Base-by-base conservation (phyloP, 2,113 vertebrate species). In the Stegostoma tigrinum region DNA sequence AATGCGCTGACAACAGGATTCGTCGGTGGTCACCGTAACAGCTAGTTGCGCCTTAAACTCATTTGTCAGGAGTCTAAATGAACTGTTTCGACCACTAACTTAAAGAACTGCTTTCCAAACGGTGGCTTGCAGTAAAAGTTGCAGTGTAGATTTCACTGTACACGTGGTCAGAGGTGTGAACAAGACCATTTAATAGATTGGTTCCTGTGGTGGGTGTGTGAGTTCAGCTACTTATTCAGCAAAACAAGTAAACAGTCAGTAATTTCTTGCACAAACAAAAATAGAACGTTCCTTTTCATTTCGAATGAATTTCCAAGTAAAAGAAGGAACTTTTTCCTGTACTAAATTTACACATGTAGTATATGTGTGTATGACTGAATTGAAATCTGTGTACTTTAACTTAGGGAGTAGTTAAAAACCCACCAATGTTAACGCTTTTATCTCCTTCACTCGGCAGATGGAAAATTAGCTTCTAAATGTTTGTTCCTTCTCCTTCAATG, bases 151-250 rank as follows among this genome's bases (percentile, higher is more conserved):
- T 95, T 70, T 95, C 68, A 95, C 42, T 52, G 67, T 48, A 30
- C 66, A 72, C 94, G 67, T 72, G 42, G 68, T 34, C 94, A 24
- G 38, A 95, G 94, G 94, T 72, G 94, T 30, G 94, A 95, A 95
- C 66, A 95, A 72, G 38, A 70, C 67, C 48, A 72, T 72, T 66
- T 93, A 64, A 95, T 24, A 95, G 66, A 95, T 45, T 70, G 94
- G 70, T 72, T 70, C 67, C 21, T 70, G 94, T 27, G 68, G 94
- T 70, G 68, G 68, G 94, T 45, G 67, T 45, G 94, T 45, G 21
- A 48, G 45, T 95, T 45, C 67, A 75, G 15, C 12, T 52, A 24
- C 66, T 94, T 72, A 48, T 72, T 95, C 14, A 52, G 27, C 45
- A 48, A 30, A 72, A 95, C 14, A 24, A 75, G 48, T 72, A 72